Conservation (phyloP, 1,140 invertebrate species). For the Drosophila obscura region DNA sequence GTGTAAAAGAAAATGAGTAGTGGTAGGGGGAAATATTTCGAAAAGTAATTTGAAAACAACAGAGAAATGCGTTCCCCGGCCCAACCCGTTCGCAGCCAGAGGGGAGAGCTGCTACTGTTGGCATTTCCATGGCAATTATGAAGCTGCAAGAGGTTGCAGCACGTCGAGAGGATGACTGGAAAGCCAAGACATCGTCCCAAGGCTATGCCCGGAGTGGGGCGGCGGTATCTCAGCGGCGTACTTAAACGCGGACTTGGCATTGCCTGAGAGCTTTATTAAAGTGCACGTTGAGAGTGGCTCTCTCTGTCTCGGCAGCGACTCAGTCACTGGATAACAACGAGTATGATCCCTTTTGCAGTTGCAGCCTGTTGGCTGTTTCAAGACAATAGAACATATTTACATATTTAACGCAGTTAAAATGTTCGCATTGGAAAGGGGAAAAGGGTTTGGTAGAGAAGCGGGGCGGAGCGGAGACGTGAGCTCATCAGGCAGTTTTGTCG, state of each 20-base stretch:
- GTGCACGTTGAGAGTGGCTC: constrained; percentile 52
- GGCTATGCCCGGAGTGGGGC: constrained; percentile 19
- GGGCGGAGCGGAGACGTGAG: background rate
- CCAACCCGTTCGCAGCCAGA: background rate
- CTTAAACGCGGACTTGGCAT: constrained; percentile 41
- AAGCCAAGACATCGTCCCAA: constrained; percentile 35
- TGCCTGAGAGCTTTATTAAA: constrained; percentile 62
- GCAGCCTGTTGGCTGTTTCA: constrained; percentile 19
- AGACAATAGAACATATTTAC: constrained; percentile 52
- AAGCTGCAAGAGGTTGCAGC: constrained; percentile 51
- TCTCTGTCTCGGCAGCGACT: constrained; percentile 49
- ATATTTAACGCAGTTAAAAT: constrained; percentile 66
- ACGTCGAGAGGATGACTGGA: constrained; percentile 37
- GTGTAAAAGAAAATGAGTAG: constrained; percentile 31
- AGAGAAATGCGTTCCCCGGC: constrained; percentile 48
- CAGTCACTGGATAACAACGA: constrained; percentile 15
- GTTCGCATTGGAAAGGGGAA: background rate
- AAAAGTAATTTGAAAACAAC: constrained; percentile 76
- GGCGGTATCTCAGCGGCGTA: constrained; percentile 34
- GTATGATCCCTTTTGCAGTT: constrained; percentile 49
- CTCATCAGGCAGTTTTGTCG: background rate
- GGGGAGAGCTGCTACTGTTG: constrained; percentile 34
- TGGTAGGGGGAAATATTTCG: constrained; percentile 37
- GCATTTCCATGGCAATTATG: constrained; percentile 65
- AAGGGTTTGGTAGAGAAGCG: constrained; percentile 2